These are phyloP conservation scores for Calephelis nemesis DNA, from an alignment of 1,140 invertebrate genomes.

Conservation along the genomic window DNA sequence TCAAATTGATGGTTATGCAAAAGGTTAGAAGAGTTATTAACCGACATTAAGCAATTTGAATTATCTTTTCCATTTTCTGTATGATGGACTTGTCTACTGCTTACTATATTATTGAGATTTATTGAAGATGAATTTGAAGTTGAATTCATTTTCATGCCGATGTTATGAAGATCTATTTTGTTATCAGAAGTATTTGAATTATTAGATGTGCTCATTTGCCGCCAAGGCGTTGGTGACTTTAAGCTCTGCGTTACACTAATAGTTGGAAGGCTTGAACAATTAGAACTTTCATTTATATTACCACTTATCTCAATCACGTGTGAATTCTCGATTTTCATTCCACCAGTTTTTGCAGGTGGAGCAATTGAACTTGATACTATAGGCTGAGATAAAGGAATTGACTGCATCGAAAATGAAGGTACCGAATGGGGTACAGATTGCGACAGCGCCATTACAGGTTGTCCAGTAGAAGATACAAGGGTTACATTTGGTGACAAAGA, in stretches of 20 bases:
- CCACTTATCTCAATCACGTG: slow-evolving; percentile 74
- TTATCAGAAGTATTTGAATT: slow-evolving; percentile 48
- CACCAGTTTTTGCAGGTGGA: slow-evolving; percentile 56
- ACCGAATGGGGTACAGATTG: slow-evolving; percentile 65
- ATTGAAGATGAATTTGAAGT: slow-evolving; percentile 47
- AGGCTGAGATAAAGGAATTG: slow-evolving; percentile 68
- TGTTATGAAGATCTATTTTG: slow-evolving; percentile 61
- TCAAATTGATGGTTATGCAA: slow-evolving; percentile 65
- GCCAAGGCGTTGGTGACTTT: slow-evolving; percentile 73
- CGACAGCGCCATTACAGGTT: slow-evolving; percentile 71
- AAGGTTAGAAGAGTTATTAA: slow-evolving; percentile 50
- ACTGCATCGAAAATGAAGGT: slow-evolving; percentile 64
- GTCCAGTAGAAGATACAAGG: slow-evolving; percentile 64
- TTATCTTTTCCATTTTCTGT: slow-evolving; percentile 60
- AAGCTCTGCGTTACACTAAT: slow-evolving; percentile 71
- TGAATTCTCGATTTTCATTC: slow-evolving; percentile 69
- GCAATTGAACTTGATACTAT: slow-evolving; percentile 72
- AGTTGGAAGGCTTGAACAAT: slow-evolving; percentile 56
- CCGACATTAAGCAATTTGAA: slow-evolving; percentile 59
- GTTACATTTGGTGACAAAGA: slow-evolving; percentile 68
- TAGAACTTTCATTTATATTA: slow-evolving; percentile 64
- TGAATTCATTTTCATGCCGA: slow-evolving; percentile 47
- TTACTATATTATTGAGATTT: slow-evolving; percentile 50
- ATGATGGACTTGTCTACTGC: slow-evolving; percentile 49
- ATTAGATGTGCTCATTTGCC: slow-evolving; percentile 46